Conservation (phyloP, 2,888 invertebrate genomes). For the Himalopsyche kuldschensis region DNA sequence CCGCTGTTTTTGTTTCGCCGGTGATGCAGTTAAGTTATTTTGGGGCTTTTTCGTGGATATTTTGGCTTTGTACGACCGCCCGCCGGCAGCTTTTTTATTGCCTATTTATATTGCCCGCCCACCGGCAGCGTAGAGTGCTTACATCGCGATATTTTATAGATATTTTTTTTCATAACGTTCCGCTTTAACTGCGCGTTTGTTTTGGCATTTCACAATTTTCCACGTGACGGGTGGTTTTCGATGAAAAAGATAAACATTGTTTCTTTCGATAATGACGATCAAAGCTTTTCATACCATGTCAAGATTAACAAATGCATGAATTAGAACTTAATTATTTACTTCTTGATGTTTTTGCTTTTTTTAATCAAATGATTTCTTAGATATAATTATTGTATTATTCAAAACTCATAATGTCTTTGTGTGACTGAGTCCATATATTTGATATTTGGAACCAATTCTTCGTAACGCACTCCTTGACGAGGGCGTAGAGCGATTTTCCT, state of each 20-base stretch:
- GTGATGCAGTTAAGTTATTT: slow-evolving; percentile 56
- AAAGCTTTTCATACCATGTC: too few species aligned
- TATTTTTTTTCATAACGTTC: background rate
- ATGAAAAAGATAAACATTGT: background rate
- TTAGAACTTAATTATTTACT: too few species aligned
- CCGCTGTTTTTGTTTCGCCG: slow-evolving; percentile 50
- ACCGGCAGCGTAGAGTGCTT: background rate
- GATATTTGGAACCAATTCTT: too few species aligned
- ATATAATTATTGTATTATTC: too few species aligned
- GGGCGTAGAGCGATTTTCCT: too few species aligned
- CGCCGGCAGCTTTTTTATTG: slow-evolving; percentile 54
- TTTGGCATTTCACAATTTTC: background rate
- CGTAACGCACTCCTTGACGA: too few species aligned
- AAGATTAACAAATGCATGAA: too few species aligned
- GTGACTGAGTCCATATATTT: too few species aligned
- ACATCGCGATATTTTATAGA: background rate
- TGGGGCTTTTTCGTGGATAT: slow-evolving; percentile 54
- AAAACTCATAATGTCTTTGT: too few species aligned
- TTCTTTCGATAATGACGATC: too few species aligned
- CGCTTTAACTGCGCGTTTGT: background rate
- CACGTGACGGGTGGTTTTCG: background rate
- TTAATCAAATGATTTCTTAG: too few species aligned
- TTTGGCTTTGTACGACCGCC: slow-evolving; percentile 43
- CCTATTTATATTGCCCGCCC: slow-evolving; percentile 40
- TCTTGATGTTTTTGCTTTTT: too few species aligned